phyloP scores from a whole-genome alignment of 2,113 vertebrate species.

The Carollia perspicillata region DNA sequence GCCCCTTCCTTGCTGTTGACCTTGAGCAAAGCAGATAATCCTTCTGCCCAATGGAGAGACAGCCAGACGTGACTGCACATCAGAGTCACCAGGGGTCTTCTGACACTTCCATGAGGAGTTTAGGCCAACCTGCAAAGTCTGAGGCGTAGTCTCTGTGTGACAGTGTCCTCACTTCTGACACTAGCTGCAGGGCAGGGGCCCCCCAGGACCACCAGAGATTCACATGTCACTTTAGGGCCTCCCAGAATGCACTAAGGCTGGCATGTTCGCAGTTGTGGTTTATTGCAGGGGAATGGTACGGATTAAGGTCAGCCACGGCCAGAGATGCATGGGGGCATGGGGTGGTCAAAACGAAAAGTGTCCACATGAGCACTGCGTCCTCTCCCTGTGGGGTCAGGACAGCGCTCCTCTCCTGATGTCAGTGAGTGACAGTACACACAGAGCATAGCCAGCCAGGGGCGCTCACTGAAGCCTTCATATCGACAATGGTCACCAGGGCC shows the following conservation, averaged over 20 bases:
- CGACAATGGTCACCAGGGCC: no score
- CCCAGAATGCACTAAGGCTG: background rate
- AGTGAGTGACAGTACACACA: fast-evolving
- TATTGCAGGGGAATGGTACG: background rate
- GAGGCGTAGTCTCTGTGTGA: fast-evolving
- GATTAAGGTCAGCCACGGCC: background rate
- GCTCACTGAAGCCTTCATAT: background rate
- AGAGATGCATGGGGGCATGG: fast-evolving
- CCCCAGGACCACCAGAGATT: background rate
- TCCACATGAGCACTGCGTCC: background rate
- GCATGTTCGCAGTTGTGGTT: fast-evolving
- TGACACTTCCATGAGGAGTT: fast-evolving
- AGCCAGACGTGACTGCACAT: fast-evolving
- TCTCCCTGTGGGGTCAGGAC: background rate
- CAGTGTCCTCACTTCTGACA: background rate
- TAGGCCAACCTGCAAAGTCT: background rate
- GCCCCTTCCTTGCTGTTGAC: background rate
- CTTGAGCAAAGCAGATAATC: background rate
- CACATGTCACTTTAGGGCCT: background rate
- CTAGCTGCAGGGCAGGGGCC: background rate
- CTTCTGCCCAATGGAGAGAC: background rate
- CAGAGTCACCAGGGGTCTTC: fast-evolving
- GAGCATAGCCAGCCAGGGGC: fast-evolving
- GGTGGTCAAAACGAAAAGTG: fast-evolving
- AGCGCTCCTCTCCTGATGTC: background rate